Evolutionary conservation across 2,797 vertebrate species (phyloP).

Genomic region (Enteromius argenteus): DNA sequence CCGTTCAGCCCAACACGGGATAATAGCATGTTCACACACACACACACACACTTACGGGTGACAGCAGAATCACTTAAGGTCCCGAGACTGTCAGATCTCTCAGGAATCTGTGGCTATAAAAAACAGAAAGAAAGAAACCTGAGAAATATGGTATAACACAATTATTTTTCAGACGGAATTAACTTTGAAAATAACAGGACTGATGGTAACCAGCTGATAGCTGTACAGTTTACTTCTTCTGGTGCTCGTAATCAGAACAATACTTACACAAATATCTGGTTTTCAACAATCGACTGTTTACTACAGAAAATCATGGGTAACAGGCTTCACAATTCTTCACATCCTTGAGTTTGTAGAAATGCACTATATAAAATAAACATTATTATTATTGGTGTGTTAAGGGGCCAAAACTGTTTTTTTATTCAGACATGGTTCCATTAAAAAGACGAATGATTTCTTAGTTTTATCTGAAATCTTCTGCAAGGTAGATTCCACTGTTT

Average conservation of each 20-base stretch:
- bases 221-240: neutral
- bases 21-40: neutral
- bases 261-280: neutral
- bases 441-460: neutral
- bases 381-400: too few relatives aligned
- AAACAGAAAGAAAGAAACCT: neutral
- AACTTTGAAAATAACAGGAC: neutral
- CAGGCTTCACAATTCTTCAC: neutral
- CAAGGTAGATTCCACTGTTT: neutral
- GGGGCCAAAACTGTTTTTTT: neutral
- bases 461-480: neutral
- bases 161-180: neutral
- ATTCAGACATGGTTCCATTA: neutral
- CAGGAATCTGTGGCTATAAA: conserved; percentile 81
- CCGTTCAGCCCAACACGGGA: neutral
- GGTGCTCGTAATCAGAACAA: neutral
- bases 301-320: neutral
- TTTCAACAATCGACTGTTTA: neutral
- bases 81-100: conserved; percentile 76
- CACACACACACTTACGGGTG: conserved; percentile 67
- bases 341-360: too few relatives aligned
- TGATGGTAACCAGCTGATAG: neutral
- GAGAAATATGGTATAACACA: neutral
- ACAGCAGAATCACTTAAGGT: conserved; percentile 72
- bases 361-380: too few relatives aligned